Evolutionary conservation across 2,797 vertebrate species (phyloP).

Genomic region (Diplodus puntazzo): DNA sequence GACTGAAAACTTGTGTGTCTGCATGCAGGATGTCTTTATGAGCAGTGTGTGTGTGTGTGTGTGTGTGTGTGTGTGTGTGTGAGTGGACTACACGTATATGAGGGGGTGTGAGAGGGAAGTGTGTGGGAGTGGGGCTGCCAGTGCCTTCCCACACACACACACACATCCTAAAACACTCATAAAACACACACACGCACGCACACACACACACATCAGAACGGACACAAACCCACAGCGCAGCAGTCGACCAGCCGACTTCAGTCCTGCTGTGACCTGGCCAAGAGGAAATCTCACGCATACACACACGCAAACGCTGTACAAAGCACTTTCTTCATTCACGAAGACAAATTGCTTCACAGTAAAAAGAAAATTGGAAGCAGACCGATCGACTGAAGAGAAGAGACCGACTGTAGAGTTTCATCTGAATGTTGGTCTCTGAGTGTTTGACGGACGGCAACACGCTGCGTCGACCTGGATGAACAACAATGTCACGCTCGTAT

Average conservation of each 20-base stretch:
- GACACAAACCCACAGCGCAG: conserved; percentile 5
- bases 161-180: conserved; percentile 9
- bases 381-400: not conserved
- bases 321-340: conserved; percentile 25
- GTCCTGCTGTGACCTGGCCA: conserved; percentile 52
- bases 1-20: not conserved
- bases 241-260: conserved; percentile 30
- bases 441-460: not conserved
- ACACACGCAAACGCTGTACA: not conserved
- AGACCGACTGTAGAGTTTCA: not conserved
- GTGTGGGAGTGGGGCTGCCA: conserved; percentile 61
- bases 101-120: conserved; percentile 35
- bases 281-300: conserved; percentile 40
- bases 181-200: conserved; percentile 30
- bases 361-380: not conserved
- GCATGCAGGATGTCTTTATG: not conserved
- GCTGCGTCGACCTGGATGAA: not conserved
- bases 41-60: not conserved
- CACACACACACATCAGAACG: conserved; percentile 1
- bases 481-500: not conserved
- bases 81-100: not conserved
- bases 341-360: conserved; percentile 17
- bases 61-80: conserved; percentile 3
- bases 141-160: conserved; percentile 62
- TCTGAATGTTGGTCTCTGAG: not conserved